A percentile compares a stretch with the other conserved stretches of the same genome.
phyloP scores from a whole-genome alignment of 2,888 invertebrate genomes.

The Empis stercorea region DNA sequence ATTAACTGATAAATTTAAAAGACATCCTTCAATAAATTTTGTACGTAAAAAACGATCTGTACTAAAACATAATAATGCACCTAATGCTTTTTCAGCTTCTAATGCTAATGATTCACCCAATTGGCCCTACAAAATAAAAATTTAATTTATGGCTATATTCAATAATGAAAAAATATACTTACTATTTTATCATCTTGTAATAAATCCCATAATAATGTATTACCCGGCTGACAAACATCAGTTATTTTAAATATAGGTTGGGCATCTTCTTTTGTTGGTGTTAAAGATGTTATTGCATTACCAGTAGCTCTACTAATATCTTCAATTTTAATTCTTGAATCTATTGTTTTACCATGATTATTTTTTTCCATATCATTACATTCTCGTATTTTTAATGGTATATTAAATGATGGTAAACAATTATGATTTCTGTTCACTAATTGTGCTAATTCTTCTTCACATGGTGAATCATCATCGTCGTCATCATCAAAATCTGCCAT shows the following conservation, averaged over 20 bases:
- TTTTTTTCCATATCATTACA: background rate
- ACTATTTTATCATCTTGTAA: conserved; percentile 83
- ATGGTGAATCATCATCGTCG: conserved; percentile 67
- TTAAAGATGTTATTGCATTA: conserved; percentile 14
- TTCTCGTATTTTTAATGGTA: conserved; percentile 8
- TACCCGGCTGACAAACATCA: conserved; percentile 80
- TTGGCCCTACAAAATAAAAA: conserved; percentile 45
- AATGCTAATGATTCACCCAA: conserved; percentile 79
- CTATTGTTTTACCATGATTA: conserved; percentile 14
- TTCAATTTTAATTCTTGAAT: conserved; percentile 24
- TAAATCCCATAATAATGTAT: conserved; percentile 87
- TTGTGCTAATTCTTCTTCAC: conserved; percentile 71
- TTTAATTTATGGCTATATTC: background rate
- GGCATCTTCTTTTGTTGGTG: conserved; percentile 9
- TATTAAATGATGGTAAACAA: conserved; percentile 22
- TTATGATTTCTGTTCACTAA: conserved; percentile 51
- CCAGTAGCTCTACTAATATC: conserved; percentile 25
- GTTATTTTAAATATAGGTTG: conserved; percentile 31
- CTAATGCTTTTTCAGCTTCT: conserved; percentile 89
- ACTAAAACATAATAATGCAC: conserved; percentile 78
- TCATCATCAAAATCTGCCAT: conserved; percentile 88
- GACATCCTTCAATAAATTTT: conserved; percentile 89
- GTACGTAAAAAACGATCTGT: conserved; percentile 80
- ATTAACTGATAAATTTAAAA: conserved; percentile 78
- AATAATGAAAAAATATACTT: conserved; percentile 27